Evolutionary conservation across 2,113 vertebrate genomes (phyloP).

Genomic region (Procavia capensis): DNA sequence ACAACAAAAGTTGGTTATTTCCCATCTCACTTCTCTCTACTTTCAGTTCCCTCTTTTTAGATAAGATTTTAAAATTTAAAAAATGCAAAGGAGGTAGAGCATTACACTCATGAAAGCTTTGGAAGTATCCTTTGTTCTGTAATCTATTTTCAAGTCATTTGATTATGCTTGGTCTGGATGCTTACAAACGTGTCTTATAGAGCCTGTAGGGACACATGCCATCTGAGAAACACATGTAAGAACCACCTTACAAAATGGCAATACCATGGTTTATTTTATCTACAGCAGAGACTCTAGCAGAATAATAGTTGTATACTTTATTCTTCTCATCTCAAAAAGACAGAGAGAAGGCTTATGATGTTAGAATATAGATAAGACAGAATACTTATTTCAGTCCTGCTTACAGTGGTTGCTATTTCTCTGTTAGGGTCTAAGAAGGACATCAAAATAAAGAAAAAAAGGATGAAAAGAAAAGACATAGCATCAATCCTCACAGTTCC

Average conservation of each 20-base stretch:
- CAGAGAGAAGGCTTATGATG: neutral
- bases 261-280: neutral
- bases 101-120: constrained; percentile 39
- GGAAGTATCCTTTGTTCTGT: neutral
- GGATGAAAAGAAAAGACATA: neutral
- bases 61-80: neutral
- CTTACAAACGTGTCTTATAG: neutral
- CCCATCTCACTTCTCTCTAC: neutral
- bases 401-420: neutral
- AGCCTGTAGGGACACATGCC: neutral
- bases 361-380: constrained; percentile 14
- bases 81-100: neutral
- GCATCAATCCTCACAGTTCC: neutral
- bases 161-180: neutral
- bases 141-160: neutral
- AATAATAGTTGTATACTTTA: constrained; percentile 14
- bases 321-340: constrained; percentile 25
- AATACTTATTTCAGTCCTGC: neutral
- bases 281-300: neutral
- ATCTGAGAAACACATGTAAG: neutral
- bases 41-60: constrained; percentile 9
- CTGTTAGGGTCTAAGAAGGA: neutral
- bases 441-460: neutral
- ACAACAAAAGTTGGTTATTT: neutral
- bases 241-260: neutral